A percentile compares a stretch with the other conserved stretches of the same genome.
Evolutionary conservation across 2,888 invertebrate species (phyloP).

Genomic region (Brenthis hecate): DNA sequence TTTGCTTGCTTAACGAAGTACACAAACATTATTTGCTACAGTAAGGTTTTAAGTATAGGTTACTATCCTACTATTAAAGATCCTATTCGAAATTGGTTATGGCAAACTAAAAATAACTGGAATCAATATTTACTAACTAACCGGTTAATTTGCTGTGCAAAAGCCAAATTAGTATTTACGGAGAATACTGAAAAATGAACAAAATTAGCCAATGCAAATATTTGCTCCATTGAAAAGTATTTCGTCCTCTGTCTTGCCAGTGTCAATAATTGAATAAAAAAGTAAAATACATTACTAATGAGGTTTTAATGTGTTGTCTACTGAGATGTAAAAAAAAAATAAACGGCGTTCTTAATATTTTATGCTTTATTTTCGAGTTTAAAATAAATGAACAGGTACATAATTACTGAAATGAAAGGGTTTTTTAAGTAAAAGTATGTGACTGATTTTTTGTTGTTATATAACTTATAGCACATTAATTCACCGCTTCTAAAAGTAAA

Average conservation of each 20-base stretch:
- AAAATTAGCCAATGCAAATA: slow-evolving; percentile 22
- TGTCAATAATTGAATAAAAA: slow-evolving; percentile 27
- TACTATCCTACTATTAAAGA: too few relatives aligned
- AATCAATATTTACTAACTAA: slow-evolving; percentile 44
- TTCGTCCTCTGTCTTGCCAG: slow-evolving; percentile 27
- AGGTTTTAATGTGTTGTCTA: slow-evolving; percentile 44
- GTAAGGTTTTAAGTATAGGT: too few relatives aligned
- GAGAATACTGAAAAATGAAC: slow-evolving; percentile 34
- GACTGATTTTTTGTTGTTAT: not conserved
- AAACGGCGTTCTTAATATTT: not conserved
- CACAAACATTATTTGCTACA: too few relatives aligned
- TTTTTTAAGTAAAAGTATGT: not conserved
- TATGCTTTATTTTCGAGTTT: slow-evolving; percentile 1
- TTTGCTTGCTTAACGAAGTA: too few relatives aligned
- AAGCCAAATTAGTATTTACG: slow-evolving; percentile 44
- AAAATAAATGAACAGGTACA: slow-evolving; percentile 15
- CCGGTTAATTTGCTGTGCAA: slow-evolving; percentile 40
- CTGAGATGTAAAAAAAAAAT: slow-evolving; percentile 32
- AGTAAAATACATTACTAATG: slow-evolving; percentile 43
- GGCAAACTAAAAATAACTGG: slow-evolving; percentile 12
- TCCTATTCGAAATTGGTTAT: too few relatives aligned
- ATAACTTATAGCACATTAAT: too few relatives aligned
- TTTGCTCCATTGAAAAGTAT: slow-evolving; percentile 31
- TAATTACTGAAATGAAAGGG: not conserved
- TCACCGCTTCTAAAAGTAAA: too few relatives aligned